Percentiles rank a stretch among this genome's conserved stretches.
Conservation (phyloP, 2,888 invertebrate species). For the Drepanosiphum platanoidis region DNA sequence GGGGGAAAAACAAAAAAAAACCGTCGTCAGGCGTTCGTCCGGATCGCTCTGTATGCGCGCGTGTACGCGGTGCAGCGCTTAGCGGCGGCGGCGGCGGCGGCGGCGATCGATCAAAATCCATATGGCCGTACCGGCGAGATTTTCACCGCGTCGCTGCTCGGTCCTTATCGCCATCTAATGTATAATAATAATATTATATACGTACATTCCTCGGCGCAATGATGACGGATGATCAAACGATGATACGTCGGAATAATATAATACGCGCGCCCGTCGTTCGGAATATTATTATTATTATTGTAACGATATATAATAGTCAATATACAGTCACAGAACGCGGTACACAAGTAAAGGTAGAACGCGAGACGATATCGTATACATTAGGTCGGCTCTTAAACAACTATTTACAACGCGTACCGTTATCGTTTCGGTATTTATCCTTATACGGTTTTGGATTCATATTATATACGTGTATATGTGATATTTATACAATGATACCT, state of each 20-base stretch:
- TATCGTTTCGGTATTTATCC: slow-evolving; percentile 6
- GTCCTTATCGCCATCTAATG: background rate
- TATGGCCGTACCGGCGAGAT: slow-evolving; percentile 19
- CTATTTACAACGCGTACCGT: slow-evolving; percentile 38
- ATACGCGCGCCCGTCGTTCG: background rate
- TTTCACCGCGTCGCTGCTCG: background rate
- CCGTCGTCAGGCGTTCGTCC: too few species aligned
- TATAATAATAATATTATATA: background rate
- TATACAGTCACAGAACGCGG: too few species aligned
- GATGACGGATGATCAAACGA: slow-evolving; percentile 57
- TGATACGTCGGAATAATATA: slow-evolving; percentile 57
- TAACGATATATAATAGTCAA: background rate
- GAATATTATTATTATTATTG: background rate
- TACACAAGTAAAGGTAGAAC: too few species aligned
- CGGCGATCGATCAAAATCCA: slow-evolving; percentile 54
- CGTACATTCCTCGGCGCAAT: slow-evolving; percentile 2
- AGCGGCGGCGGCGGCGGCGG: background rate
- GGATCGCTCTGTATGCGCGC: too few species aligned
- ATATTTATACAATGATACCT: too few species aligned
- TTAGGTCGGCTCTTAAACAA: background rate
- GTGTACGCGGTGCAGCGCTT: background rate
- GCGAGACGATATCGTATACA: too few species aligned
- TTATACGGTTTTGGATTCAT: background rate
- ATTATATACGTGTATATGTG: too few species aligned
- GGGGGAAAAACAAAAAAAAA: too few species aligned